phyloP scores from a whole-genome alignment of 2,113 vertebrate species.

The Notarius lentiginosus region DNA sequence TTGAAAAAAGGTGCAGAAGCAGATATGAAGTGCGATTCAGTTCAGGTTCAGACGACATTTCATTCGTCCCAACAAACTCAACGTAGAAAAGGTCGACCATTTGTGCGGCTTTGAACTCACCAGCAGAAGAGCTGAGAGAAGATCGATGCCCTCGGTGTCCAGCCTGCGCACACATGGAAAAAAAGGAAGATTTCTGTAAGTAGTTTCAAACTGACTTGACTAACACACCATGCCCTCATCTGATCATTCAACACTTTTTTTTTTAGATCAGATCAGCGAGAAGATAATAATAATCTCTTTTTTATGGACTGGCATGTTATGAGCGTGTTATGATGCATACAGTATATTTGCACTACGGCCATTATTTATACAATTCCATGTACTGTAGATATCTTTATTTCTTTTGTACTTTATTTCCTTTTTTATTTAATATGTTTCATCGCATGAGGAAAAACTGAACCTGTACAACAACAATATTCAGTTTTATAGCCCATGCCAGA shows the following conservation, averaged over 20 bases:
- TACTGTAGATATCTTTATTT: neutral
- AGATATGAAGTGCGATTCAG: neutral
- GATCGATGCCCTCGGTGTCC: constrained; percentile 88
- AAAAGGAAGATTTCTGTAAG: neutral
- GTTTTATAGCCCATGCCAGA: neutral
- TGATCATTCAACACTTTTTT: neutral
- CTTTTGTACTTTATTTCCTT: neutral
- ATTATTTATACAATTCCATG: neutral
- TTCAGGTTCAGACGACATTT: neutral
- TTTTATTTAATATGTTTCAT: neutral
- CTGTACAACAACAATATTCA: neutral
- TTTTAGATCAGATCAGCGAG: neutral
- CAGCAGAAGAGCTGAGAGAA: constrained; percentile 81
- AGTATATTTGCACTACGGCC: too few relatives aligned
- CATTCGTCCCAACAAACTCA: neutral
- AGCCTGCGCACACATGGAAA: constrained; percentile 70
- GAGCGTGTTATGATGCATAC: neutral
- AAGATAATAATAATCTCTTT: neutral
- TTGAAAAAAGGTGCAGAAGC: neutral
- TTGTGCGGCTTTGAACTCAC: constrained; percentile 69
- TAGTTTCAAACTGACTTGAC: neutral
- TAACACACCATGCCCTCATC: neutral
- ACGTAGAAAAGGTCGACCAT: neutral
- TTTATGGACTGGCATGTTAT: too few relatives aligned
- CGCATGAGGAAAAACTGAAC: neutral